Conservation (phyloP, 30 jellyfish, hydroid and myxozoan species). For the Hydractinia symbiolongicarpus region DNA sequence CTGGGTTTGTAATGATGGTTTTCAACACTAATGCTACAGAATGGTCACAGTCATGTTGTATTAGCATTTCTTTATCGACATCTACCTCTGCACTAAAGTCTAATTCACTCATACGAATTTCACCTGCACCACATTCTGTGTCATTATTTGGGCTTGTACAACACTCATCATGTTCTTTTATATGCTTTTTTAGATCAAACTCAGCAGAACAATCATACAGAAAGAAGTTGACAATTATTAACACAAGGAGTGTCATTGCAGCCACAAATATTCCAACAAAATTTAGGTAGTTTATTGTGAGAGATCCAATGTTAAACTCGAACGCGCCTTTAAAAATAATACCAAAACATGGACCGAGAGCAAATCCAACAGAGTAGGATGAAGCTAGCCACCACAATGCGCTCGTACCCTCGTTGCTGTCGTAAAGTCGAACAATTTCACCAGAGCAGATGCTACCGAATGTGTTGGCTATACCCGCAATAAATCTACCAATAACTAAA, state of each 20-base stretch:
- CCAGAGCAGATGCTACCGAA: conserved; percentile 12
- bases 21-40: too few relatives aligned
- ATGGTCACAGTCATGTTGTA: too few relatives aligned
- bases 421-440: conserved; percentile 12
- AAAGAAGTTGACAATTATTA: not conserved
- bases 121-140: too few relatives aligned
- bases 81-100: too few relatives aligned
- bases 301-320: conserved; percentile 13
- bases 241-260: not conserved
- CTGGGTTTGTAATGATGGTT: too few relatives aligned
- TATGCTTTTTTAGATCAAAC: too few relatives aligned
- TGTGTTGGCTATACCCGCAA: conserved; percentile 22
- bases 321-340: not conserved
- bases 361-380: conserved; percentile 1
- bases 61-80: too few relatives aligned
- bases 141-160: too few relatives aligned
- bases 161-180: too few relatives aligned
- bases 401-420: conserved; percentile 7
- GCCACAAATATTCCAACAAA: conserved; percentile 16
- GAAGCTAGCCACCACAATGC: conserved; percentile 9
- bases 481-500: conserved; percentile 19
- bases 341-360: conserved; percentile 20
- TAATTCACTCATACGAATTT: too few relatives aligned
- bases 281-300: not conserved
- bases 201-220: too few relatives aligned